Evolutionary conservation across 1,140 invertebrate genomes (phyloP).

Genomic region (Penaeus vannamei): DNA sequence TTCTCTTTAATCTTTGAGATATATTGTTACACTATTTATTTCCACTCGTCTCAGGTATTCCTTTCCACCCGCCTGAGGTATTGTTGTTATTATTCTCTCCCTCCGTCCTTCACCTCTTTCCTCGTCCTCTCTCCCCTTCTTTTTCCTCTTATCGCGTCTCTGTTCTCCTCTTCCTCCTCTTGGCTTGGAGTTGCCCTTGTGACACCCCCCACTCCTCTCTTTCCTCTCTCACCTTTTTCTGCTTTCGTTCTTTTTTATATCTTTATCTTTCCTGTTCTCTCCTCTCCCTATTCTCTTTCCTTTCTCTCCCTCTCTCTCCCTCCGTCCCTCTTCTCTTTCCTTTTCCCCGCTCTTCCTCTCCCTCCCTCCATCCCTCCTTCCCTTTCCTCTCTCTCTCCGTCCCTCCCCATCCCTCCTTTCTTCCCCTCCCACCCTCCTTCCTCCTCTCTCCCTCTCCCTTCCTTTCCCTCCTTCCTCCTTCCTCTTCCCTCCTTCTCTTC

Average conservation of each 20-base stretch:
- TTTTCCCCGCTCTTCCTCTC: background rate
- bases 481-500: background rate
- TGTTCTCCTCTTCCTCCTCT: background rate
- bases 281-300: background rate
- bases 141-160: background rate
- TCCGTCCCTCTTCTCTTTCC: background rate
- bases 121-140: background rate
- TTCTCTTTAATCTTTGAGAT: no score
- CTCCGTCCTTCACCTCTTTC: background rate
- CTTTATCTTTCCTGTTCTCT: background rate
- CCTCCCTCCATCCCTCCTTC: background rate
- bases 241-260: background rate
- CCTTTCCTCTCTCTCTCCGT: background rate
- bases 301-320: conserved; percentile 1
- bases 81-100: background rate
- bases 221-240: background rate
- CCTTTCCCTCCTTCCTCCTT: background rate
- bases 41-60: no score
- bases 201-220: background rate
- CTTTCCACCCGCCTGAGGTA: no score
- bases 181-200: background rate
- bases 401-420: no score
- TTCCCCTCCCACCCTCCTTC: background rate
- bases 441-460: background rate
- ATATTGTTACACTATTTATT: no score